Percentiles rank a stretch among this genome's conserved stretches.
Conservation (phyloP, 2,888 invertebrate genomes). For the Agrilus mali region DNA sequence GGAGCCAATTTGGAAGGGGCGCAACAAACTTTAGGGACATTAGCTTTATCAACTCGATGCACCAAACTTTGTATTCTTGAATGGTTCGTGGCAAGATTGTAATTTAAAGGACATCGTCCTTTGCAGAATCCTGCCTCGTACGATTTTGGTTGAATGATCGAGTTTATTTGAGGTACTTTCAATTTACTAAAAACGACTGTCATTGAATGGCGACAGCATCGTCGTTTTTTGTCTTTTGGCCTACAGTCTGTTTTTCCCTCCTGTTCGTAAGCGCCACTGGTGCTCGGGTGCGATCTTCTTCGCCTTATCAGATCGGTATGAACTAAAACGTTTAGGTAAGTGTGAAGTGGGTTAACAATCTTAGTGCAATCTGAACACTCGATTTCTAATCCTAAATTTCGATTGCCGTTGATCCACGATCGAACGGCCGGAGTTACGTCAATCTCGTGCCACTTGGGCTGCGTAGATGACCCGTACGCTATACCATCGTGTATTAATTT, state of each 20-base stretch:
- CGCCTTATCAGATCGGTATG: constrained; percentile 21
- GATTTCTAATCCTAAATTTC: constrained; percentile 41
- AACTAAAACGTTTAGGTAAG: constrained; percentile 27
- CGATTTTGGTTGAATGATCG: constrained; percentile 53
- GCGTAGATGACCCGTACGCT: constrained; percentile 26
- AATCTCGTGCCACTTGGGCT: constrained; percentile 46
- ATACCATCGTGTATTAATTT: constrained; percentile 28
- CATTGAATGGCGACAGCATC: constrained; percentile 55
- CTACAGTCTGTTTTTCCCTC: constrained; percentile 41
- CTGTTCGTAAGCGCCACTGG: constrained; percentile 22
- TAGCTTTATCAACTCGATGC: constrained; percentile 43
- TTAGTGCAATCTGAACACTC: constrained; percentile 38
- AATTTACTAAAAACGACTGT: constrained; percentile 52
- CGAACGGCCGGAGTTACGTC: constrained; percentile 42
- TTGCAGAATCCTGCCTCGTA: constrained; percentile 62
- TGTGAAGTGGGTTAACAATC: constrained; percentile 28
- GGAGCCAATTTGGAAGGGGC: constrained; percentile 53
- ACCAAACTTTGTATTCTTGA: constrained; percentile 56
- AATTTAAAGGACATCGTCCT: constrained; percentile 54
- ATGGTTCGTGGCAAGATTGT: constrained; percentile 58
- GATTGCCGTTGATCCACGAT: constrained; percentile 35
- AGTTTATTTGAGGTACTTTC: constrained; percentile 30
- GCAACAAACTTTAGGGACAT: constrained; percentile 49
- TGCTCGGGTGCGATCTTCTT: constrained; percentile 20
- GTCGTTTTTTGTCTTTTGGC: constrained; percentile 28